Conservation (phyloP, 1,140 invertebrate genomes). For the Calliphora vicina region DNA sequence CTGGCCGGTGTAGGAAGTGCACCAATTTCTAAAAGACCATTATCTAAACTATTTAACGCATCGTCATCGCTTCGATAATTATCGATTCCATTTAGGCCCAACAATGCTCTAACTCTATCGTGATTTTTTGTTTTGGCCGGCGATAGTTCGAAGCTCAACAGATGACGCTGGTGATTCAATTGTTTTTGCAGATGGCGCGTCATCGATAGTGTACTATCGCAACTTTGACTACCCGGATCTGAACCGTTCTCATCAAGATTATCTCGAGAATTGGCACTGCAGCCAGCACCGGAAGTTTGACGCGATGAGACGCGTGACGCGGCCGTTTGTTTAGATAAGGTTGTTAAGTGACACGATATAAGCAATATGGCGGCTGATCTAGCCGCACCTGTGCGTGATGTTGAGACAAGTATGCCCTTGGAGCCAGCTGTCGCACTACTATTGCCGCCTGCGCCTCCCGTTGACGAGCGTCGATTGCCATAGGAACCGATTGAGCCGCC, state of each 20-base stretch:
- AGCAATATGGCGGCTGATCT: slow-evolving; percentile 88
- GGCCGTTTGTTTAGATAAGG: slow-evolving; percentile 61
- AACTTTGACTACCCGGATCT: slow-evolving; percentile 55
- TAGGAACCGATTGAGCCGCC: slow-evolving; percentile 71
- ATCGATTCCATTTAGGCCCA: slow-evolving; percentile 62
- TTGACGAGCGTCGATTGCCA: slow-evolving; percentile 69
- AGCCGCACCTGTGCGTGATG: slow-evolving; percentile 86
- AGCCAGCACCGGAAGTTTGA: slow-evolving; percentile 59
- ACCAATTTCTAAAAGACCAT: slow-evolving; percentile 57
- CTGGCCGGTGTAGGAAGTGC: slow-evolving; percentile 63
- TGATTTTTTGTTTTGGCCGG: slow-evolving; percentile 60
- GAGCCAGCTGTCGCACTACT: slow-evolving; percentile 51
- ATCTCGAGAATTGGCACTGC: slow-evolving; percentile 60
- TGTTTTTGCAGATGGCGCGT: slow-evolving; percentile 62
- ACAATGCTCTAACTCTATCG: slow-evolving; percentile 61
- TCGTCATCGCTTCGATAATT: slow-evolving; percentile 51
- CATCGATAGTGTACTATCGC: slow-evolving; percentile 60
- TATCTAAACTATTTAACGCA: slow-evolving; percentile 61
- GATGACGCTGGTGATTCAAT: slow-evolving; percentile 61
- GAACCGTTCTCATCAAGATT: slow-evolving; percentile 50
- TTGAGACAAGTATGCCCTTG: slow-evolving; percentile 72
- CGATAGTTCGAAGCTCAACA: slow-evolving; percentile 61
- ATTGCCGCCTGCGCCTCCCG: slow-evolving; percentile 56
- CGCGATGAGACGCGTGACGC: slow-evolving; percentile 56
- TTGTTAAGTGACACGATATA: slow-evolving; percentile 82